phyloP scores from a whole-genome alignment of 2,888 invertebrate species.

The Hipparchia sbordonii region DNA sequence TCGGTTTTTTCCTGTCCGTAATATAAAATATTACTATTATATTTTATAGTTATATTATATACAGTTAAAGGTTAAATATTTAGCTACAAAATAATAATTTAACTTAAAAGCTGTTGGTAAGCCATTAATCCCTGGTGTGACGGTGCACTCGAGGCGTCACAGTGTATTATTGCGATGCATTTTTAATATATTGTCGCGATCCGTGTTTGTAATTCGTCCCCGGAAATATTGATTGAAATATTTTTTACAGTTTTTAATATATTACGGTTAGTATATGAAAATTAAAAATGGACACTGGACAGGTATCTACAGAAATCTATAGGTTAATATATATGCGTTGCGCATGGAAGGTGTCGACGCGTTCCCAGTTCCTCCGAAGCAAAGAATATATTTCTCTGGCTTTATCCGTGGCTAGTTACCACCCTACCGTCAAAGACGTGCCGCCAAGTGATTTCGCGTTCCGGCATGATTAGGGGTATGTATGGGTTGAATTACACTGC shows the following conservation, averaged over 20 bases:
- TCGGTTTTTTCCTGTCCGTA: too few relatives aligned
- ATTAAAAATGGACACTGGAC: not conserved
- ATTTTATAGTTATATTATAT: too few relatives aligned
- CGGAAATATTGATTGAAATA: conserved; percentile 21
- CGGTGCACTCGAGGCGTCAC: conserved; percentile 22
- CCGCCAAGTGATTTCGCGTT: too few relatives aligned
- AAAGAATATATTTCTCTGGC: too few relatives aligned
- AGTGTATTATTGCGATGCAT: conserved; percentile 28
- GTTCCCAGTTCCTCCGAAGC: too few relatives aligned
- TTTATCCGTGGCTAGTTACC: too few relatives aligned
- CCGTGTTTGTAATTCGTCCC: conserved; percentile 23
- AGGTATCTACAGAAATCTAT: not conserved
- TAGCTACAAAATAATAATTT: conserved; percentile 14
- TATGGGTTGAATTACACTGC: too few relatives aligned
- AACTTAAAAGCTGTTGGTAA: conserved; percentile 30
- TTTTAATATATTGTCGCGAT: conserved; percentile 34
- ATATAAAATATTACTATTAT: too few relatives aligned
- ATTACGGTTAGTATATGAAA: not conserved
- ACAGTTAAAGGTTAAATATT: not conserved
- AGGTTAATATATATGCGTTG: too few relatives aligned
- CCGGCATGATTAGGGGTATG: too few relatives aligned
- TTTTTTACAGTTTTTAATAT: not conserved
- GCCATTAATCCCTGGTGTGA: conserved; percentile 33
- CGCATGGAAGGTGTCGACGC: too few relatives aligned
- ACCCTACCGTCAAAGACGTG: too few relatives aligned